phyloP scores from a whole-genome alignment of 2,113 vertebrate species.

The Otis tarda region DNA sequence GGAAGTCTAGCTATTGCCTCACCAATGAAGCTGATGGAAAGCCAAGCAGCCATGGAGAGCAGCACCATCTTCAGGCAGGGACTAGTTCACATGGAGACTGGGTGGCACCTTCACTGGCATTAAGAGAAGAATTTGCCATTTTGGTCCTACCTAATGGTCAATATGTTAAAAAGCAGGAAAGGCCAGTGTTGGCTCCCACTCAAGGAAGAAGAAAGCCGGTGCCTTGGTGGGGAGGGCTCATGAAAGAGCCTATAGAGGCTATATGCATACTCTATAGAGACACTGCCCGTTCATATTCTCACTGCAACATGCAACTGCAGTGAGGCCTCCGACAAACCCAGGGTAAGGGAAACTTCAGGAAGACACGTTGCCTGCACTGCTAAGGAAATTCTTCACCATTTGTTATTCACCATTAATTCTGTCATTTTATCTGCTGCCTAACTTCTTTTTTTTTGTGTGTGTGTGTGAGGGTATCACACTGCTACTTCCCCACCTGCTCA shows the following conservation, averaged over 20 bases:
- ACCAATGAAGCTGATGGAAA: neutral
- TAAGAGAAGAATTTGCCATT: neutral
- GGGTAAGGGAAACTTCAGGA: neutral
- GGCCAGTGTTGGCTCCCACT: neutral
- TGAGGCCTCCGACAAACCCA: neutral
- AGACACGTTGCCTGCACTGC: neutral
- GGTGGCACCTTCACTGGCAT: neutral
- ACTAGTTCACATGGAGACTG: neutral
- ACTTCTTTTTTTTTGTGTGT: neutral
- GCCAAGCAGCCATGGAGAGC: neutral
- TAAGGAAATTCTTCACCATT: neutral
- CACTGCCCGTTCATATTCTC: neutral
- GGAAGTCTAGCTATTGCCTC: neutral
- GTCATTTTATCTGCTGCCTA: neutral
- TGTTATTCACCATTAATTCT: neutral
- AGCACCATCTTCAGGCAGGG: neutral
- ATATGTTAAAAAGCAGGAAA: neutral
- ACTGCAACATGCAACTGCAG: rapidly evolving
- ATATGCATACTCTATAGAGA: neutral
- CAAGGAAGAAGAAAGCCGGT: neutral
- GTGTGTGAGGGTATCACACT: neutral
- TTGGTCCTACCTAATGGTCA: neutral
- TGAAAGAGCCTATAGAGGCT: neutral
- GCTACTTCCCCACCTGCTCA: neutral
- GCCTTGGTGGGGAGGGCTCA: neutral